phyloP scores from a whole-genome alignment of 2,113 vertebrate species.

The Isichthys henryi region DNA sequence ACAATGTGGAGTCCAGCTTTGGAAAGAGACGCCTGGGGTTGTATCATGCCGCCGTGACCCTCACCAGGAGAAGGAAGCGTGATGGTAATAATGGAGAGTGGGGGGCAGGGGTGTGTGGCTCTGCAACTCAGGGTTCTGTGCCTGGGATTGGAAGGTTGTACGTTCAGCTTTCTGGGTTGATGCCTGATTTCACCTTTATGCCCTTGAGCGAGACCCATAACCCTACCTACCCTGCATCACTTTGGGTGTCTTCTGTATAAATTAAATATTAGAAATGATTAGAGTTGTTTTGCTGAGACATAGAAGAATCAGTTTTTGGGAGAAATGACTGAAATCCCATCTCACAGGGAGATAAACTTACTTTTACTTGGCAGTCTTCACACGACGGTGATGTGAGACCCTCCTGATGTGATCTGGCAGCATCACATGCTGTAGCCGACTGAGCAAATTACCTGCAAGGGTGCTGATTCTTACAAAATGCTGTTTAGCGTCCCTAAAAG shows the following conservation, averaged over 20 bases:
- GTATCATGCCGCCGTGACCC: neutral
- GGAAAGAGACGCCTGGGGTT: neutral
- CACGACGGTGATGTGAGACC: neutral
- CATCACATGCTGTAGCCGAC: neutral
- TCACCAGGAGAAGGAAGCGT: neutral
- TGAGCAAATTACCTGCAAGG: neutral
- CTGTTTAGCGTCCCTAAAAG: neutral
- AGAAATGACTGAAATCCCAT: neutral
- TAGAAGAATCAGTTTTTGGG: neutral
- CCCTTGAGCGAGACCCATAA: neutral
- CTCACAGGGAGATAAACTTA: neutral
- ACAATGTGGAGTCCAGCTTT: neutral
- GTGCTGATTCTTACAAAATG: neutral
- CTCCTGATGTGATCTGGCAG: neutral
- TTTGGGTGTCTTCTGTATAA: neutral
- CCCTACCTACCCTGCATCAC: neutral
- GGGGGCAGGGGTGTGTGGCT: neutral
- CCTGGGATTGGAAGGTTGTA: neutral
- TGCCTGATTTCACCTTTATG: neutral
- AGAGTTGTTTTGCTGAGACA: neutral
- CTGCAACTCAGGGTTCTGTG: neutral
- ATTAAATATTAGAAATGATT: neutral
- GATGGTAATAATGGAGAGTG: neutral
- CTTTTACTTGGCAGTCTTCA: neutral
- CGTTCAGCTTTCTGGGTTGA: neutral